A percentile compares a stretch with the other conserved stretches of the same genome.
Conservation (phyloP, 1,140 invertebrate species). For the Papilio polyxenes region DNA sequence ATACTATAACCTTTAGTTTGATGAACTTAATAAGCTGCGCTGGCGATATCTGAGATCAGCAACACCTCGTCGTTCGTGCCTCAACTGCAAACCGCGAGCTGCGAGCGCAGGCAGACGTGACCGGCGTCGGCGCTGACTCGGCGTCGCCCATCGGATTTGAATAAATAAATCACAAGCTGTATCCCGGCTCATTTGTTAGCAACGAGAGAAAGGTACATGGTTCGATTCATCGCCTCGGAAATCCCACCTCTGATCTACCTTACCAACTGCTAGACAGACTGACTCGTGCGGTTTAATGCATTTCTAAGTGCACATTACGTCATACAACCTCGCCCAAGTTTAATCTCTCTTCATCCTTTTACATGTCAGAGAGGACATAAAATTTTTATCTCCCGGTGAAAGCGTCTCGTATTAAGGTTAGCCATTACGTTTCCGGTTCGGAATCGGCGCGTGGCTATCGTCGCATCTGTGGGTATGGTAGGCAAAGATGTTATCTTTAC, state of each 20-base stretch:
- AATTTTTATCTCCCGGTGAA: constrained; percentile 64
- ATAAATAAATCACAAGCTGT: constrained; percentile 69
- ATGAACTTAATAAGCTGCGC: constrained; percentile 59
- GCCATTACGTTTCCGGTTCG: constrained; percentile 51
- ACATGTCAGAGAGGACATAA: constrained; percentile 46
- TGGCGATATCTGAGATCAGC: constrained; percentile 59
- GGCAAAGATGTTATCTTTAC: constrained; percentile 52
- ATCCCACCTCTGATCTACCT: constrained; percentile 62
- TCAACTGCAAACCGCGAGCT: constrained; percentile 57
- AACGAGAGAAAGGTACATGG: constrained; percentile 60
- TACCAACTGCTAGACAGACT: constrained; percentile 42
- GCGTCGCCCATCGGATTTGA: constrained; percentile 69
- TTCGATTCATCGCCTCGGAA: constrained; percentile 63
- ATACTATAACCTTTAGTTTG: constrained; percentile 44
- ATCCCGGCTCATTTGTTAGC: constrained; percentile 69
- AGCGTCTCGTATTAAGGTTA: constrained; percentile 54
- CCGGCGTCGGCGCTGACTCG: constrained; percentile 51
- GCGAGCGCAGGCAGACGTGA: constrained; percentile 58
- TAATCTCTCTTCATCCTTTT: constrained; percentile 42
- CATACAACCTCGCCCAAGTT: constrained; percentile 7
- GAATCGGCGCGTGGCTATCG: constrained; percentile 48
- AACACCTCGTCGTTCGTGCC: constrained; percentile 63
- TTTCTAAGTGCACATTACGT: constrained; percentile 35
- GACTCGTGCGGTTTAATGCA: constrained; percentile 37
- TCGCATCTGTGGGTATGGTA: constrained; percentile 49